Evolutionary conservation across 2,888 invertebrate genomes (phyloP), one percentile per base, ranked within the genome.

Genomic region (Temnothorax unifasciatus): DNA sequence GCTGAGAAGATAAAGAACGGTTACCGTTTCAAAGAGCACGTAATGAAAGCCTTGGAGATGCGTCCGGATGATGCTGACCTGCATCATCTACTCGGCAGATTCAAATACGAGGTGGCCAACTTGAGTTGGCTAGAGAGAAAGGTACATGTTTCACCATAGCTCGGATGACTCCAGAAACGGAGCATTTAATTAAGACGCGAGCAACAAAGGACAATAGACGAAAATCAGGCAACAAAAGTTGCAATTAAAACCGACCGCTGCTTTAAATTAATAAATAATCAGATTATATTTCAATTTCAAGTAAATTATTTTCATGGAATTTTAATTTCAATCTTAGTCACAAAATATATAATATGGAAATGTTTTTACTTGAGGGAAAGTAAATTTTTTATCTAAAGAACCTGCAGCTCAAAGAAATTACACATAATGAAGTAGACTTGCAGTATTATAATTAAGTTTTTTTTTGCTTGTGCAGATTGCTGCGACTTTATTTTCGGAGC

Each of bases 71-170:
- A 97, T 93, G 95, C 96, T 13, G 95, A 96, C 1, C 94, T 97
- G 61, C 96, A 97, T 93, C 96, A 97, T 94, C 95, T 97, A 90
- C 94, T 97, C 69, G 97, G 97, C 13, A 95, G 97, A 91, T 97
- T 97, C 95, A 96, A 96, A 92, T 97, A 95, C 93, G 97, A 97
- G 95, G 96, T 97, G 84, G 96, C 96, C 66, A 95, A 95, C 91
- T 94, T 97, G 87, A 95, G 96, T 50, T 97, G 97, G 97, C 93
- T 97, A 77, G 97, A 97, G 92, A 95, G 96, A 85, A 96, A 95
- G 92, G 95, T 94, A 88, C 73, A 75, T 9, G 4, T 77, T 21
- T 6, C 1, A 34, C 21, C n/a, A 2, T 73, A 15, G 38, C 63
- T 52, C 44, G 52, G 52, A 74, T 50, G 25, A 3, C n/a, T 41